These are phyloP conservation scores for Limenitis camilla DNA, from an alignment of 2,888 invertebrate species.

Conservation along the genomic window DNA sequence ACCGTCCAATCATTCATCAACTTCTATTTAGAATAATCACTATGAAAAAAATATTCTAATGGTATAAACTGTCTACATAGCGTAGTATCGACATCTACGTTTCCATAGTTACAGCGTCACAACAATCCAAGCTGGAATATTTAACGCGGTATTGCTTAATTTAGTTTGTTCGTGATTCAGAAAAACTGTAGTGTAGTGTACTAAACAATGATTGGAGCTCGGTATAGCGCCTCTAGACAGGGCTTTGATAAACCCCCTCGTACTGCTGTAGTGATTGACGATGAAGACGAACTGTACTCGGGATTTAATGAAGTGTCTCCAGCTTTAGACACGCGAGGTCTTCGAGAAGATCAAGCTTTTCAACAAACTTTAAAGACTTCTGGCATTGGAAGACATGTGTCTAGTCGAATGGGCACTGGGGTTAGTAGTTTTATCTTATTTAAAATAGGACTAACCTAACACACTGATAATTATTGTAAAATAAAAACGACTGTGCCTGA, in stretches of 20 bases:
- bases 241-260: constrained; percentile 59
- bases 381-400: constrained; percentile 80
- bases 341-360: constrained; percentile 82
- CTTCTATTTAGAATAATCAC: too few species aligned
- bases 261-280: constrained; percentile 57
- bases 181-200: not conserved
- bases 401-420: constrained; percentile 68
- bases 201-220: constrained; percentile 51
- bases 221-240: constrained; percentile 57
- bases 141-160: constrained; percentile 4
- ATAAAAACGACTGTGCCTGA: too few species aligned
- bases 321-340: constrained; percentile 78
- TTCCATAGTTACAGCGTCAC: constrained; percentile 63
- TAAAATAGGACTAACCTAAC: not conserved
- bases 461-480: too few species aligned
- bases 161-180: not conserved
- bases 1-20: not conserved
- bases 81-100: constrained; percentile 28
- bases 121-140: constrained; percentile 38
- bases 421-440: constrained; percentile 35
- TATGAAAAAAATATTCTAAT: too few species aligned
- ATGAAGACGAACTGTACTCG: constrained; percentile 79
- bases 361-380: constrained; percentile 85
- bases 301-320: constrained; percentile 81
- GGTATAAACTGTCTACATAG: too few species aligned